These are phyloP conservation scores for Luperina testacea DNA, from an alignment of 2,888 invertebrate genomes.

Conservation along the genomic window DNA sequence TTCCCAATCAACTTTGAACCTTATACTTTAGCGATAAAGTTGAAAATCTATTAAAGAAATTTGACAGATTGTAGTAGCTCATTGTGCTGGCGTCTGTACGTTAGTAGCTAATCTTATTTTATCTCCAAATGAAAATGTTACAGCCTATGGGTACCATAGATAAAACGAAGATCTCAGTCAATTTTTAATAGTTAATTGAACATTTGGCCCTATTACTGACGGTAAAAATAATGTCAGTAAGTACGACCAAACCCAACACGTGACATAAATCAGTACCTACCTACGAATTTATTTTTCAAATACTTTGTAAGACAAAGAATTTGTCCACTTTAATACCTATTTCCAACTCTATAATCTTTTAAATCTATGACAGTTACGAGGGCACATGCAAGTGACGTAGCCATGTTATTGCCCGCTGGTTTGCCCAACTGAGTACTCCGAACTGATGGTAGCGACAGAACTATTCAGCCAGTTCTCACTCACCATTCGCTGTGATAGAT, in stretches of 20 bases:
- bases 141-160: background rate
- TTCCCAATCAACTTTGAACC: too few species aligned
- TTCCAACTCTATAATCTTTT: conserved; percentile 33
- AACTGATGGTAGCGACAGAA: conserved; percentile 69
- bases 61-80: too few species aligned
- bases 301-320: too few species aligned
- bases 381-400: conserved; percentile 73
- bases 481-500: conserved; percentile 65
- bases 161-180: background rate
- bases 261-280: background rate
- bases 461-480: conserved; percentile 65
- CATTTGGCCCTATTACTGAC: background rate
- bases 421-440: conserved; percentile 71
- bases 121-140: background rate
- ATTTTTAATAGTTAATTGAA: background rate
- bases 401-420: conserved; percentile 74
- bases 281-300: background rate
- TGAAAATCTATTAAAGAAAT: too few species aligned
- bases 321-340: conserved; percentile 40
- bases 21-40: too few species aligned
- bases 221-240: background rate
- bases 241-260: background rate
- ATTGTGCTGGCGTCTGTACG: too few species aligned
- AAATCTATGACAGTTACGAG: conserved; percentile 40
- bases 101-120: background rate